Conservation (phyloP, 2,113 vertebrate species). For the Cyprinodon tularosa region DNA sequence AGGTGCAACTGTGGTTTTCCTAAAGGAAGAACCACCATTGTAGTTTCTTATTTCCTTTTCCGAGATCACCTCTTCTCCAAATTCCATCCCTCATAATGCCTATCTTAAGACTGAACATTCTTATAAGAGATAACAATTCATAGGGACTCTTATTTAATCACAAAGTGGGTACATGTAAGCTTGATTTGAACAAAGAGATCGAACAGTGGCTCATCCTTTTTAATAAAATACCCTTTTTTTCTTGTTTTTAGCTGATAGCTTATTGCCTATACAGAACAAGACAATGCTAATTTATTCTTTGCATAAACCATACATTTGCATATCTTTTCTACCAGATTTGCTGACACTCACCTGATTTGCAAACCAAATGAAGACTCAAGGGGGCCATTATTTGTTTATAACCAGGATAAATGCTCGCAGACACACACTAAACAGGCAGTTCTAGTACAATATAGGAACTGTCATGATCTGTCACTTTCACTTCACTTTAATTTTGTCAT, state of each 20-base stretch:
- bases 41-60: neutral
- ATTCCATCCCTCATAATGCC: constrained; percentile 38
- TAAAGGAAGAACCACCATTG: neutral
- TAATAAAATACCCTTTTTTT: neutral
- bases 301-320: constrained; percentile 58
- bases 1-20: neutral
- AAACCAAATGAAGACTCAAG: constrained; percentile 65
- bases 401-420: constrained; percentile 23
- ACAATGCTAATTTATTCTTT: constrained; percentile 43
- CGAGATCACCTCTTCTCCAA: constrained; percentile 16
- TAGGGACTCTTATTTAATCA: neutral
- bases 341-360: constrained; percentile 65
- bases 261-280: constrained; percentile 8
- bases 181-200: neutral
- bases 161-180: too few species aligned
- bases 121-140: neutral
- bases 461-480: neutral
- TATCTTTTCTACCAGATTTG: constrained; percentile 36
- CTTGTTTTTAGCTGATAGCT: neutral
- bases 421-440: constrained; percentile 3
- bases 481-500: neutral
- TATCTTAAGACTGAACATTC: constrained; percentile 34
- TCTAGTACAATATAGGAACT: neutral
- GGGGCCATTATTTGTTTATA: constrained; percentile 22
- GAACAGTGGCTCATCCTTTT: neutral